Conservation (phyloP, 2,113 vertebrate genomes). For the Egretta garzetta region DNA sequence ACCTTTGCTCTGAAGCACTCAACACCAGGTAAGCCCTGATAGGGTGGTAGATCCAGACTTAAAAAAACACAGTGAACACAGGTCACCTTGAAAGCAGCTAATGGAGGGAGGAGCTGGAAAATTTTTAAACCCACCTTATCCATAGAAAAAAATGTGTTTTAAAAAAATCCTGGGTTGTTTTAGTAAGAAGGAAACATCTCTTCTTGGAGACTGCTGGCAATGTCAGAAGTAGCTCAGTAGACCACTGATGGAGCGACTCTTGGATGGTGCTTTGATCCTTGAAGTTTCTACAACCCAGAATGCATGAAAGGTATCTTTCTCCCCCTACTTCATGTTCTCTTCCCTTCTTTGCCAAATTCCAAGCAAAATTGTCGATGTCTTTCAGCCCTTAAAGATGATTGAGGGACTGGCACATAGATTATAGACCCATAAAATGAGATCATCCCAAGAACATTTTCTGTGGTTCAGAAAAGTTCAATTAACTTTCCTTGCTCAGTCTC, state of each 20-base stretch:
- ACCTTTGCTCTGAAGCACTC: not conserved
- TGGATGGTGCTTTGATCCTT: not conserved
- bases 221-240: not conserved
- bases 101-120: not conserved
- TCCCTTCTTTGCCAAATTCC: not conserved
- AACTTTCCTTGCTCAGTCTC: not conserved
- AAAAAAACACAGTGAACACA: rapidly evolving
- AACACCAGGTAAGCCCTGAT: too few relatives aligned
- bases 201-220: not conserved
- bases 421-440: conserved; percentile 26
- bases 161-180: not conserved
- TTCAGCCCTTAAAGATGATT: conserved; percentile 16
- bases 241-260: not conserved
- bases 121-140: not conserved
- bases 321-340: not conserved
- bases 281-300: not conserved
- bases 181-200: not conserved
- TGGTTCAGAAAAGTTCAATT: not conserved
- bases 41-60: not conserved
- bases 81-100: not conserved
- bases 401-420: not conserved
- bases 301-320: not conserved
- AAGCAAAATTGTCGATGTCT: not conserved
- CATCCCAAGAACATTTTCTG: not conserved
- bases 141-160: rapidly evolving